Evolutionary conservation across 1,140 invertebrate genomes (phyloP), one percentile per base, ranked within the genome.

Genomic region (Ceratina japonica): DNA sequence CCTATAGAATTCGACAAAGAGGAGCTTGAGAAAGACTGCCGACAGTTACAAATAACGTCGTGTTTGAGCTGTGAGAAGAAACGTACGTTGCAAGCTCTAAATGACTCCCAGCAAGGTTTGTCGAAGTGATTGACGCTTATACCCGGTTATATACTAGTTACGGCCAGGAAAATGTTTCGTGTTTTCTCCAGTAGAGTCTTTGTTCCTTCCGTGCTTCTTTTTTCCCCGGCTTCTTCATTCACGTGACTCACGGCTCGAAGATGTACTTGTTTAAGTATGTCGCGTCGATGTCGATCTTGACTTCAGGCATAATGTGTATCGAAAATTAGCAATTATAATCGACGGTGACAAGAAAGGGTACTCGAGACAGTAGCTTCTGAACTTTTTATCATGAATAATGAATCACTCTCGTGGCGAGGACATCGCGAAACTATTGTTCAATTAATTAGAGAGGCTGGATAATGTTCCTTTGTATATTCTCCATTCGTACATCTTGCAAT

Each of bases 301-400:
- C 18, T 18, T 8, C 2, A 44, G 5, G 2, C 37, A 44, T 10
- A 5, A 65, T 59, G 51, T 74, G 13, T 15, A 69, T 54, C 49
- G 20, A 8, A 3, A 4, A 73, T 78, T 76, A 68, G 20, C 37
- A 22, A 82, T 78, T 18, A 63, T 69, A 73, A 73, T 78, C 15
- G 20, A 59, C 8, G 15, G 15, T 18, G 12, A 18, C 3, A 74
- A 27, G 22, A 65, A 58, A 44, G 37, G 1, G 62, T 75, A 22
- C 62, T n/a, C 0, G 27, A 24, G 4, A 7, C 31, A 24, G 1
- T 1, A 59, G 12, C 73, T 51, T 75, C 20, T 44, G 20, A 75
- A 75, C 20, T 62, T 63, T 62, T 77, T 44, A 22, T 1, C 5
- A 27, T 24, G 49, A 70, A 77, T 71, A 63, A 63, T 75, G 22